Base-by-base conservation (phyloP, 1,140 invertebrate species). In the Drosophila bocqueti region DNA sequence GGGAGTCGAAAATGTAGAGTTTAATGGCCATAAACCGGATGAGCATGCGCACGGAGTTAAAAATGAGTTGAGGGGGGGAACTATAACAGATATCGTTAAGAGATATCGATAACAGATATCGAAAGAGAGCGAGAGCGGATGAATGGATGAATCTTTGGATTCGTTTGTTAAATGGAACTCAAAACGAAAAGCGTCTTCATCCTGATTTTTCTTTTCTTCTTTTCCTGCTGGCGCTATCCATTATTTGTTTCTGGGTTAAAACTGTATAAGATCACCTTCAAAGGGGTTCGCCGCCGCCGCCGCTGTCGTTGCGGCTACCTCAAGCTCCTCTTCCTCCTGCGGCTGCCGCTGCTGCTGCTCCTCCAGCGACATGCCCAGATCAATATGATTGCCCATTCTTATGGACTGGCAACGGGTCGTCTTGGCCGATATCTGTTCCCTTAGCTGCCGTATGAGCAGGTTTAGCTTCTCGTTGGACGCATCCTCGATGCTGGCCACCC, bases 391-490 rank as follows among this genome's bases (percentile, higher is more conserved):
- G 59, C 91, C 91, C 91, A 92, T 92, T 13, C 21, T 24, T 0
- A 21, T 15, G 18, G 31, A 21, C 38, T 47, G 46, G 3, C 46
- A 8, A 9, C 38, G 10, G 18, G 43, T n/a, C 60, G 43, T n/a
- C 60, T 94, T 42, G 64, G 38, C 34, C 13, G 95, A 94, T 52
- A 96, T 94, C 77, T 95, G 94, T 77, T 95, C 94, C 60, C 95
- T 94, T 11, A 97, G 93, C 47, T 95, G 94, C 79, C 96, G 93
- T 36, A 98, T 94, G 92, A 98, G 96, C 74, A 95, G 94, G 81
- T 96, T 94, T 91, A 99, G 96, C 76, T 96, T 96, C 55, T 96
- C 95, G 93, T 97, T 98, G 74, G 97, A 97, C 3, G 97, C 97
- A 65, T 96, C 94, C 84, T 97, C 96, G 59, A 99, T 95, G 10